phyloP scores from a whole-genome alignment of 2,888 invertebrate genomes.

The Polymixis flavicincta region DNA sequence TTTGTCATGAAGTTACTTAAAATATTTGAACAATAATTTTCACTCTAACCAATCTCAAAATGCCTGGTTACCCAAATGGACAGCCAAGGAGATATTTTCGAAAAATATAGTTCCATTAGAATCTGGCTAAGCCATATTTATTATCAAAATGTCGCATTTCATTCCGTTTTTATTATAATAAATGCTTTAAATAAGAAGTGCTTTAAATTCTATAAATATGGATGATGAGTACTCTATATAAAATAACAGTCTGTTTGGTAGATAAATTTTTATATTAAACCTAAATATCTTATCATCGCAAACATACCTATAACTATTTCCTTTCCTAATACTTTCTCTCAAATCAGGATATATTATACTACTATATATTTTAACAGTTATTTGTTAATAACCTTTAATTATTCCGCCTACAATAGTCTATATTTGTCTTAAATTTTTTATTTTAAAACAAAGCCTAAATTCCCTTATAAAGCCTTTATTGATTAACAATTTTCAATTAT shows the following conservation, averaged over 20 bases:
- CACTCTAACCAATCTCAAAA: not conserved
- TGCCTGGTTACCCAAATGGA: not conserved
- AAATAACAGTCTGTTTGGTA: not conserved
- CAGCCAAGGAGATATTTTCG: conserved; percentile 3
- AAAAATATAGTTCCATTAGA: conserved; percentile 16
- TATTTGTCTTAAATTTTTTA: conserved; percentile 17
- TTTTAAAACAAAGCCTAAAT: conserved; percentile 23
- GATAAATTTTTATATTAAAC: not conserved
- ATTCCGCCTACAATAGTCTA: conserved; percentile 41
- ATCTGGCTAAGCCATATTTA: conserved; percentile 51
- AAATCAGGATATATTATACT: conserved; percentile 11
- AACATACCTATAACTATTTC: not conserved
- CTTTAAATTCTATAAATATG: conserved; percentile 12
- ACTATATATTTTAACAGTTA: conserved; percentile 5
- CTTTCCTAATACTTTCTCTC: conserved; percentile 5
- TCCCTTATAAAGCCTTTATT: conserved; percentile 46
- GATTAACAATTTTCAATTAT: conserved; percentile 45
- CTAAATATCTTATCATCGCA: not conserved
- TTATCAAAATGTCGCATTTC: conserved; percentile 47
- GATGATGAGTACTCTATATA: not conserved
- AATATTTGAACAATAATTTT: conserved; percentile 4
- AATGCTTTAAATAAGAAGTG: conserved; percentile 24
- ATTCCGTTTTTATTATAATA: conserved; percentile 32
- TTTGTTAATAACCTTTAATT: conserved; percentile 31
- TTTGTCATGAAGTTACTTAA: conserved; percentile 12